Conservation (phyloP, 2,113 vertebrate genomes). For the Prietella phreatophila region DNA sequence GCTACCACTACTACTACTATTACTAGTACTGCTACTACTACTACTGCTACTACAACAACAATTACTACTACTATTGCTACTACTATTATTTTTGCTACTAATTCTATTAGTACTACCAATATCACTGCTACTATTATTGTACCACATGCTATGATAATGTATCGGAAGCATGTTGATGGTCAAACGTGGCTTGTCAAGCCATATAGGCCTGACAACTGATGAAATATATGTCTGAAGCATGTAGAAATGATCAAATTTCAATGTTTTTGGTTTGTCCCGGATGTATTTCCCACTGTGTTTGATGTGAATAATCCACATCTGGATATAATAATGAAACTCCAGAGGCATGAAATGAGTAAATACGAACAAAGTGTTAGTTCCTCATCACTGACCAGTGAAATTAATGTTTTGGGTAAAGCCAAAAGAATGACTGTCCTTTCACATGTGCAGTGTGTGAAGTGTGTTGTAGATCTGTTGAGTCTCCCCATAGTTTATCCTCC, state of each 20-base stretch:
- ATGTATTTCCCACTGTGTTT: not conserved
- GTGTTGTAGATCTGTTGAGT: not conserved
- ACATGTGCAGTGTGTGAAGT: not conserved
- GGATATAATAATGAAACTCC: not conserved
- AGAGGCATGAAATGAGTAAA: not conserved
- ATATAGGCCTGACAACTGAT: not conserved
- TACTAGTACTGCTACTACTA: not conserved
- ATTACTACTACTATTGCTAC: not conserved
- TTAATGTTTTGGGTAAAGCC: not conserved
- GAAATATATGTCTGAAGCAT: not conserved
- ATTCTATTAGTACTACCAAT: no score
- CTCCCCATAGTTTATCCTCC: conserved; percentile 38
- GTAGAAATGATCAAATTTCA: not conserved
- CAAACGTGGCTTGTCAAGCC: not conserved
- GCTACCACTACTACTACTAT: no score
- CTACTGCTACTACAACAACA: not conserved
- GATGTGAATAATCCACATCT: not conserved
- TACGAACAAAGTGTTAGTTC: not conserved
- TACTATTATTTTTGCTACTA: no score
- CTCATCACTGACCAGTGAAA: not conserved
- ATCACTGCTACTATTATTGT: not conserved
- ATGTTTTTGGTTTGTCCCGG: not conserved
- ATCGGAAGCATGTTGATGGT: not conserved
- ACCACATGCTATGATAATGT: not conserved
- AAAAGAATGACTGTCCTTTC: not conserved